These are phyloP conservation scores for Aurelia aurita complex sp. Pacific DNA, from an alignment of 30 jellyfish, hydroid and myxozoan genomes.

Conservation along the genomic window DNA sequence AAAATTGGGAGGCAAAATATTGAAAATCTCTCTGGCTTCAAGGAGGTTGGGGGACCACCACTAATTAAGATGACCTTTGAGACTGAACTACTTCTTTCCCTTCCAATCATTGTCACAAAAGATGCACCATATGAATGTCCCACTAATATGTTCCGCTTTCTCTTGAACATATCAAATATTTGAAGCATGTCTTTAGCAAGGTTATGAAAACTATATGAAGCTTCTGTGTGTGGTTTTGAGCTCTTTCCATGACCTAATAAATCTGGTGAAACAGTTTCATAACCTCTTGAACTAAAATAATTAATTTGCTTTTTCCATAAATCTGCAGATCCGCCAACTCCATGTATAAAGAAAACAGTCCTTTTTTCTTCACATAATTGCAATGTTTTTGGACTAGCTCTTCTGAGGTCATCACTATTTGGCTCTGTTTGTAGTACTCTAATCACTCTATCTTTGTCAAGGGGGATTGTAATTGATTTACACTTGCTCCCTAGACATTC, in stretches of 20 bases:
- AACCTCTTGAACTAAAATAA: constrained; percentile 72
- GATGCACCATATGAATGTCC: constrained; percentile 99
- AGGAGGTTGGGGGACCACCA: constrained; percentile 98
- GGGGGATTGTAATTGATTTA: constrained; percentile 47
- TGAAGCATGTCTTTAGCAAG: constrained; percentile 85
- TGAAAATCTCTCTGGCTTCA: constrained; percentile 88
- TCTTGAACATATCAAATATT: constrained; percentile 77
- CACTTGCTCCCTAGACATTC: constrained; percentile 2
- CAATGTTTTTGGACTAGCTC: constrained; percentile 16
- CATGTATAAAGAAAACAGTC: constrained; percentile 81
- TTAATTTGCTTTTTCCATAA: constrained; percentile 85
- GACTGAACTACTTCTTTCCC: constrained; percentile 73
- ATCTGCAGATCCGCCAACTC: constrained; percentile 96
- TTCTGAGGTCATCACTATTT: background rate
- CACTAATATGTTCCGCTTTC: constrained; percentile 64
- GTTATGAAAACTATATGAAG: constrained; percentile 59
- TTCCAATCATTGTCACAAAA: constrained; percentile 86
- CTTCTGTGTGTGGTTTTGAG: constrained; percentile 74
- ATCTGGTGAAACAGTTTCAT: constrained; percentile 86
- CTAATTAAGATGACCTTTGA: constrained; percentile 82
- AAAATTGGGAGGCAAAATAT: constrained; percentile 93
- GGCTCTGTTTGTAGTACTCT: constrained; percentile 66
- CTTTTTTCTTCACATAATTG: constrained; percentile 9
- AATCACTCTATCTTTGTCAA: constrained; percentile 46
- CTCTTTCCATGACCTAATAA: constrained; percentile 96